Base-by-base conservation (phyloP, 2,888 invertebrate species). In the Phania funesta region DNA sequence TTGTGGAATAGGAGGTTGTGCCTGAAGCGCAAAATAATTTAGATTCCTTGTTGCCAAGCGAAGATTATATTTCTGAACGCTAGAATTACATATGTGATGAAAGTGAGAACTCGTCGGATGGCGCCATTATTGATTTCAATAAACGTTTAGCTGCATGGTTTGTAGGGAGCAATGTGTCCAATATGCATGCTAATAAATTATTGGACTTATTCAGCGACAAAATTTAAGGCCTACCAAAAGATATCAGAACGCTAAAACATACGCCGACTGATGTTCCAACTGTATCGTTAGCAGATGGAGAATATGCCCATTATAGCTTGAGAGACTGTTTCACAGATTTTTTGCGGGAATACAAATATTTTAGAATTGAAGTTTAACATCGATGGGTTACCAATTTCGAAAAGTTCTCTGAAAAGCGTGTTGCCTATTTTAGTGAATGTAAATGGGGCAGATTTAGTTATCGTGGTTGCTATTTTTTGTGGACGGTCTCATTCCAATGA, bases 311-410 rank as follows among this genome's bases (percentile, higher is more conserved):
- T 38, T 38, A 38, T 38, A 13, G 38, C 38, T 22, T 81, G 22
- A 60, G 35, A 68, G 82, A 82, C 52, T 58, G 54, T 41, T 64
- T 82, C 32, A 82, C 82, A 41, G 82, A 68, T 32, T 78, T 77
- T 74, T 70, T 78, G 24, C 29, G 32, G 32, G 38, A 48, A 67
- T 67, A 44, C 16, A 41, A 64, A 50, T 38, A 41, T 64, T 54
- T 44, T 80, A 32, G 65, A 71, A 38, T 35, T 76, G 20, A 70
- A 74, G 26, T 50, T 74, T 54, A 83, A 81, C 54, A 76, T 79
- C 38, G 84, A 84, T 73, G 83, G 84, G 24, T 60, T 84, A 22
- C 80, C 83, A 60, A 20, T 80, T 6, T 75, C 38, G 22, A 82
- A 80, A 78, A 84, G 76, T 56, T 79, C 80, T 6, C 52, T n/a